phyloP scores from a whole-genome alignment of 2,113 vertebrate species.

The Chauna torquata region DNA sequence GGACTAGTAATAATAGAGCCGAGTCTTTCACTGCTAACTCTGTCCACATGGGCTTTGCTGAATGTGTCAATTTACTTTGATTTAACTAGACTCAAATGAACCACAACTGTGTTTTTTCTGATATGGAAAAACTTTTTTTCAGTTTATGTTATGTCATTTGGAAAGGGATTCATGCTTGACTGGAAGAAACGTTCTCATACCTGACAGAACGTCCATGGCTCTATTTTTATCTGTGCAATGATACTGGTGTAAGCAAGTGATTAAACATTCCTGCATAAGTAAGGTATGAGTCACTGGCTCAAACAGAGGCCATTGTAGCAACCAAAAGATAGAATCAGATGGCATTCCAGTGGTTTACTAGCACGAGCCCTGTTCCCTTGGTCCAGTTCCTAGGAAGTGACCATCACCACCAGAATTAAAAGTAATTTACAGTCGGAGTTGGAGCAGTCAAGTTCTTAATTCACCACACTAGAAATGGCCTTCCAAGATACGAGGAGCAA shows the following conservation, averaged over 20 bases:
- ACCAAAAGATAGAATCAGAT: background rate
- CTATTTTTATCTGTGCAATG: constrained; percentile 29
- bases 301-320: background rate
- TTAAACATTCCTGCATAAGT: background rate
- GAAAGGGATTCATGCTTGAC: constrained; percentile 63
- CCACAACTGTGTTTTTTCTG: background rate
- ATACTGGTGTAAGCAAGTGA: background rate
- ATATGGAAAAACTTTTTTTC: constrained; percentile 28
- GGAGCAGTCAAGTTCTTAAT: background rate
- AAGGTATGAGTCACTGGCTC: background rate
- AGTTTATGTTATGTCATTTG: constrained; percentile 33
- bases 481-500: background rate
- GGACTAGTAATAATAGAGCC: background rate
- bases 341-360: background rate
- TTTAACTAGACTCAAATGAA: background rate
- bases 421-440: background rate
- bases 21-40: background rate
- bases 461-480: background rate
- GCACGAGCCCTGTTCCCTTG: background rate
- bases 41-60: background rate
- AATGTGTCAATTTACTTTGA: background rate
- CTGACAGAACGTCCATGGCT: constrained; percentile 2
- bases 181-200: constrained; percentile 31
- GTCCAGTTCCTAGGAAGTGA: background rate
- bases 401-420: background rate